These are phyloP conservation scores for Montipora efflorescens DNA, from an alignment of 64 coral and sea anemone species.

Conservation along the genomic window DNA sequence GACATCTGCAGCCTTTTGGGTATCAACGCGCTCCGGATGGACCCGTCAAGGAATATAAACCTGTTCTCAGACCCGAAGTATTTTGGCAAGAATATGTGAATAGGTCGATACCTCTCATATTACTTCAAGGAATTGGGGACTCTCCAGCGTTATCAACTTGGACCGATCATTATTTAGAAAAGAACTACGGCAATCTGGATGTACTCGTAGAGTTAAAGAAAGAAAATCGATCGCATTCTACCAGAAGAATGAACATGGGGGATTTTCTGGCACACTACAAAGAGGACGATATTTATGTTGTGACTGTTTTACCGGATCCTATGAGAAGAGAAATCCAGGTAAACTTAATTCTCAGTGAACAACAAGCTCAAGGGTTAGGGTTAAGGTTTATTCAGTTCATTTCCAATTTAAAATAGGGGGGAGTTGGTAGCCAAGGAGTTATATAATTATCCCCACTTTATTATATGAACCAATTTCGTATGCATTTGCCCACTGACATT, in stretches of 20 bases:
- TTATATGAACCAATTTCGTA: too few relatives aligned
- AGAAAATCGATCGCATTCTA: conserved; percentile 74
- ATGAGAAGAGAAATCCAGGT: conserved; percentile 92
- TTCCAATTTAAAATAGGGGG: not conserved
- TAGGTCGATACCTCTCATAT: conserved; percentile 66
- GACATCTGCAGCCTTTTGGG: conserved; percentile 83
- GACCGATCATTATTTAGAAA: conserved; percentile 71
- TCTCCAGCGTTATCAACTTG: conserved; percentile 77
- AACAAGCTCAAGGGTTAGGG: too few relatives aligned
- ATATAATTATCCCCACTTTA: not conserved
- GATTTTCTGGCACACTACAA: conserved; percentile 81
- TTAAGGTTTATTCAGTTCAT: too few relatives aligned
- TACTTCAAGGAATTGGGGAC: conserved; percentile 77
- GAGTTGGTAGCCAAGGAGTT: not conserved
- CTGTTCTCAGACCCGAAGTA: conserved; percentile 61
- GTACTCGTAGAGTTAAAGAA: conserved; percentile 88
- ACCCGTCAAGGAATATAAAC: conserved; percentile 72
- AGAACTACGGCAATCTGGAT: conserved; percentile 87
- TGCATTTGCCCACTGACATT: too few relatives aligned
- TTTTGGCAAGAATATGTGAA: conserved; percentile 90
- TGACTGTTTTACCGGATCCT: conserved; percentile 84
- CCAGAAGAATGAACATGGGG: conserved; percentile 81
- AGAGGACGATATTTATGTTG: conserved; percentile 75
- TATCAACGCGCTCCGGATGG: conserved; percentile 75
- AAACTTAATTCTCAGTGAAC: not conserved